Evolutionary conservation across 2,113 vertebrate genomes (phyloP), one percentile per base, ranked within the genome.

Genomic region (Smithornis capensis): DNA sequence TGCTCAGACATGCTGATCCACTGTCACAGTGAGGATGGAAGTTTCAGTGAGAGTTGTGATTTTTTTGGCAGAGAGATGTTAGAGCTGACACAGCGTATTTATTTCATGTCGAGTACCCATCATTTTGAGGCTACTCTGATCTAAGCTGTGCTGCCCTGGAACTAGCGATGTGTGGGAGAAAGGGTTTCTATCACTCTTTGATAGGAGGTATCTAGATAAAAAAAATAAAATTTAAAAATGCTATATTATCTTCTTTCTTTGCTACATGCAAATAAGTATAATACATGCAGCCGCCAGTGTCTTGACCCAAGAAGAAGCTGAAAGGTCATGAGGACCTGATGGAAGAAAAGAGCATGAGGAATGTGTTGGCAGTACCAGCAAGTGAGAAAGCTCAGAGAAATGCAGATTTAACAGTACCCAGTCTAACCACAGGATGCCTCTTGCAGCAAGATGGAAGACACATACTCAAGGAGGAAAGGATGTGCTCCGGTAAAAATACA

Each of bases 31-130:
- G 70, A 71, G 81, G 57, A 49, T 4, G 45, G 40, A 86, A 94
- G 83, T 84, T 95, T 35, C 73, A 62, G 57, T 27, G 23, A 4
- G 4, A 92, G 77, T 33, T 78, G 60, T 37, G 74, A 95, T 92
- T 93, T 67, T 91, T 95, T 82, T 94, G 94, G 76, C 94, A 94
- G 47, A 55, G 77, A 93, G 94, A 94, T 84, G 89, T 89, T 92
- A 92, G 73, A 87, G 65, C 83, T 92, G 95, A 92, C 91, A 91
- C 1, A 45, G 57, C 1, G 23, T 57, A 82, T 95, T 91, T 87
- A 92, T 84, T 87, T 94, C 65, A 92, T 2, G 1, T 42, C 1
- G 4, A 79, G 38, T 29, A 78, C 40, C 62, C 87, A 82, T 84
- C 69, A 77, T 10, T 25, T 91, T 2, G 3, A 92, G 73, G 77